Conservation (phyloP, 2,888 invertebrate species). For the Athalia rosae region DNA sequence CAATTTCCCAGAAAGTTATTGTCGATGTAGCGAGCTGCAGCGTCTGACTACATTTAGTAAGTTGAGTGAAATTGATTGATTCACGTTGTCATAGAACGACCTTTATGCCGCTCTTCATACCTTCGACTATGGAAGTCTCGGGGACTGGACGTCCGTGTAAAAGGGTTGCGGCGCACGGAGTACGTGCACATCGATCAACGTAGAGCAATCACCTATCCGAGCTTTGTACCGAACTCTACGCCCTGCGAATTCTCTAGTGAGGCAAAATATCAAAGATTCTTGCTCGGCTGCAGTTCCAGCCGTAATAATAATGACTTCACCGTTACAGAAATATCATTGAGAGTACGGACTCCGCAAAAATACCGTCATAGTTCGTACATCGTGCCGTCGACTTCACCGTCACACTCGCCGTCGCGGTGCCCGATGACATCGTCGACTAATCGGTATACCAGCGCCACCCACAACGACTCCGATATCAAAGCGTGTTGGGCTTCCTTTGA, state of each 20-base stretch:
- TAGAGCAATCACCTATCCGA: slow-evolving; percentile 13
- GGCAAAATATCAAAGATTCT: slow-evolving; percentile 28
- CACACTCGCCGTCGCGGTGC: slow-evolving; percentile 34
- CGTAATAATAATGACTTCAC: slow-evolving; percentile 13
- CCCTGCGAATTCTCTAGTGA: slow-evolving; percentile 10
- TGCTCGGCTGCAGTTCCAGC: not conserved
- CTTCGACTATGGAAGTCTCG: not conserved
- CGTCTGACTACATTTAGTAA: too few relatives aligned
- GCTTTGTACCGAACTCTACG: slow-evolving; percentile 1
- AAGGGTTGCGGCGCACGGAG: not conserved
- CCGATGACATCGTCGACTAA: slow-evolving; percentile 44
- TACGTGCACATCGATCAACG: slow-evolving; percentile 32
- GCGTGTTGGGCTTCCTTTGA: slow-evolving; percentile 56
- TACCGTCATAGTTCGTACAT: slow-evolving; percentile 1
- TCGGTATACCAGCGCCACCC: slow-evolving; percentile 45
- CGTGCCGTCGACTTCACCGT: not conserved
- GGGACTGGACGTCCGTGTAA: not conserved
- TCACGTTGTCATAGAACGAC: not conserved
- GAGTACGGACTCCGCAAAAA: slow-evolving; percentile 27
- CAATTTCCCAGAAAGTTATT: too few relatives aligned
- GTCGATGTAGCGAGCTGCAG: too few relatives aligned
- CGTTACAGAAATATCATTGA: slow-evolving; percentile 31
- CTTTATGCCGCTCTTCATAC: not conserved
- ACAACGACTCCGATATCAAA: slow-evolving; percentile 49
- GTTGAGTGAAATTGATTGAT: too few relatives aligned